Evolutionary conservation across 1,140 invertebrate species (phyloP), one percentile per base, ranked within the genome.

Genomic region (Diorhabda carinulata): DNA sequence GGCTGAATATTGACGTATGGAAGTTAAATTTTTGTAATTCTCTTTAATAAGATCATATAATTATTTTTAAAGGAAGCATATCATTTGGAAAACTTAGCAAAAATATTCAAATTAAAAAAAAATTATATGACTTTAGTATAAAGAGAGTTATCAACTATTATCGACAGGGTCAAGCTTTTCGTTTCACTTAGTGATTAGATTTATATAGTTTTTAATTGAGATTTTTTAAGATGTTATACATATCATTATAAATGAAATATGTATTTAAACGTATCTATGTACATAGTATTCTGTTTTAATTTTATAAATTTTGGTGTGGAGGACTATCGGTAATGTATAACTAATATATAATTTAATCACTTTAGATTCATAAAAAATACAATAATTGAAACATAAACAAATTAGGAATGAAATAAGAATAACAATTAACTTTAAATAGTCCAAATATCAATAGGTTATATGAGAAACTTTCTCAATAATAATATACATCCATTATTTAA

Each of bases 131-230:
- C 25, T 25, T 25, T 25, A 25, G 25, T 25, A 25, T 25, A 25
- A 25, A 25, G 25, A 25, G 25, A 25, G 25, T 25, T 25, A 25
- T 25, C 25, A 25, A 25, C 25, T 25, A 67, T 72, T 70, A 77
- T 71, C 65, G 75, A 77, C 75, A 77, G 75, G 75, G 75, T 77
- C 70, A 64, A 70, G 69, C 71, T 72, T 69, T 76, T 70, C 43
- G 62, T 73, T 63, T 56, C 64, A 62, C 57, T 7, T 47, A 43
- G 64, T 47, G 67, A 64, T 73, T 61, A 52, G 10, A 58, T 8
- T 60, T 71, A 72, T 52, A 57, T 69, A 63, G 45, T 41, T 66
- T 63, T 67, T 56, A 59, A 61, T 64, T 43, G 42, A 61, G 62
- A 40, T 58, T 63, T 68, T 66, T 68, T 57, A 52, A 69, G 59